Percentiles rank a stretch among this genome's conserved stretches.
phyloP scores from a whole-genome alignment of 2,113 vertebrate genomes.

The Nyctereutes procyonoides region DNA sequence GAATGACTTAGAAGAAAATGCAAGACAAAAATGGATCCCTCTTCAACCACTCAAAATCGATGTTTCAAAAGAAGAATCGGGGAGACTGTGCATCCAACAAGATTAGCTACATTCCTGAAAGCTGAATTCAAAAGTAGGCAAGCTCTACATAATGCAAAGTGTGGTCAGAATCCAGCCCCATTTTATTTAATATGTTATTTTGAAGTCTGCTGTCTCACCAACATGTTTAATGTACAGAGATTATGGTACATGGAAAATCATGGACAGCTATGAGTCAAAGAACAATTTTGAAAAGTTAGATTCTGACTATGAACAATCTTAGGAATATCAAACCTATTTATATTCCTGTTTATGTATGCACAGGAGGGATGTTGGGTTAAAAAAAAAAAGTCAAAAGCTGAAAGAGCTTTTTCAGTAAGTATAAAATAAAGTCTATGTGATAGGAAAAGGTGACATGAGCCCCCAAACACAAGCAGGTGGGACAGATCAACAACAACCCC shows the following conservation, averaged over 20 bases:
- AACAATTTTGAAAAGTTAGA: neutral
- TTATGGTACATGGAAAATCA: neutral
- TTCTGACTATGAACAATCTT: neutral
- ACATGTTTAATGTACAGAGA: neutral
- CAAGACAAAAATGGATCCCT: neutral
- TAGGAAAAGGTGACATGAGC: neutral
- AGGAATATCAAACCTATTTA: neutral
- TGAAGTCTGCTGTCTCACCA: neutral
- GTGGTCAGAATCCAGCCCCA: neutral
- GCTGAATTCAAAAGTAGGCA: neutral
- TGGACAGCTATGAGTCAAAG: neutral
- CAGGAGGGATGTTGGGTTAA: neutral
- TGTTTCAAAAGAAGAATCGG: neutral
- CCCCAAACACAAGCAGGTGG: neutral
- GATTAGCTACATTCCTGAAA: neutral
- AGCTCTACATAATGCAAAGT: neutral
- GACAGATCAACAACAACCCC: neutral
- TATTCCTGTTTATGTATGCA: neutral
- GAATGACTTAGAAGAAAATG: constrained; percentile 9
- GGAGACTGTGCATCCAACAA: neutral
- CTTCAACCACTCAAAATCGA: neutral
- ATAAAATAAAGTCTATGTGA: neutral
- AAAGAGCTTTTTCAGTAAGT: neutral
- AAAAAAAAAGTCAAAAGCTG: neutral
- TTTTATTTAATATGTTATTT: neutral